These are phyloP conservation scores for Dione juno DNA, from an alignment of 2,888 invertebrate species.

Conservation along the genomic window DNA sequence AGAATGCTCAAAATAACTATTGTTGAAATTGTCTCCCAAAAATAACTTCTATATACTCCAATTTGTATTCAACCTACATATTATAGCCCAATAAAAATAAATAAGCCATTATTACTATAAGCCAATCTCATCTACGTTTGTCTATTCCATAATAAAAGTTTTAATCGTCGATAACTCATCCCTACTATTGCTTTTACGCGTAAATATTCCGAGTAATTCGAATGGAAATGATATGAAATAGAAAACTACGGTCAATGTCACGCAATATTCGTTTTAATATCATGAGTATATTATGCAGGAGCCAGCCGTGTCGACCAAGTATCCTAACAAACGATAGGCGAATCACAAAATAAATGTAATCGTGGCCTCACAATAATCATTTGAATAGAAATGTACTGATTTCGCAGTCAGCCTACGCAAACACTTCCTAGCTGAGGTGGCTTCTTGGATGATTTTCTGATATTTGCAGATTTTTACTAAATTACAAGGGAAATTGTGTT, in stretches of 20 bases:
- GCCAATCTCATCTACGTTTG: constrained; percentile 9
- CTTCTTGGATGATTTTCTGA: constrained; percentile 8
- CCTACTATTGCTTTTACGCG: constrained; percentile 14
- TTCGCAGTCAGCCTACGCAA: constrained; percentile 51
- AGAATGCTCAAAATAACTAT: neutral
- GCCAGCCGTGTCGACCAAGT: constrained; percentile 51
- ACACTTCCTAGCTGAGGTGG: constrained; percentile 34
- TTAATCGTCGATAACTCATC: constrained; percentile 5
- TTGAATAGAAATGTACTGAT: constrained; percentile 81
- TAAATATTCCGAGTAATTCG: too few species aligned
- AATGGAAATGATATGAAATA: constrained; percentile 24
- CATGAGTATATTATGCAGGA: constrained; percentile 55
- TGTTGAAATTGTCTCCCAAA: neutral
- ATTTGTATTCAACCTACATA: too few species aligned
- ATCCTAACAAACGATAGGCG: constrained; percentile 53
- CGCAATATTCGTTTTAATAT: constrained; percentile 39
- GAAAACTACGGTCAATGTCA: constrained; percentile 42
- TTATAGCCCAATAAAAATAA: neutral
- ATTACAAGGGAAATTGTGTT: neutral
- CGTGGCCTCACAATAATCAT: constrained; percentile 78
- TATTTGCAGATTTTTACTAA: neutral
- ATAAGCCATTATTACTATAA: constrained; percentile 9
- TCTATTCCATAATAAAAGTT: neutral
- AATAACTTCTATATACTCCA: neutral
- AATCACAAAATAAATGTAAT: constrained; percentile 77